phyloP scores from a whole-genome alignment of 2,113 vertebrate species.

The Proterorhinus semilunaris region DNA sequence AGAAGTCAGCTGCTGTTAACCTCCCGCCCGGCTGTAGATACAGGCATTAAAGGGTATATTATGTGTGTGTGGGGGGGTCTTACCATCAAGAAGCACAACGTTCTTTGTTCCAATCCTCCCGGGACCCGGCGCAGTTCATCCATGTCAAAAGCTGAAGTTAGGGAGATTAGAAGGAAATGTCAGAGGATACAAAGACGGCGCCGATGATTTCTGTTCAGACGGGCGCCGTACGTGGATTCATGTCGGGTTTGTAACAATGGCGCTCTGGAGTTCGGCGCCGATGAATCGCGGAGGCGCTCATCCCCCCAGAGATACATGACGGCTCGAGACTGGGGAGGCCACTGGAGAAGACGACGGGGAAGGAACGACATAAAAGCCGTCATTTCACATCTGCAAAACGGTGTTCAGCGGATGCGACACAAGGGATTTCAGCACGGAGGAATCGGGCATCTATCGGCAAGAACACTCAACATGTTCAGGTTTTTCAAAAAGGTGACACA shows the following conservation, averaged over 20 bases:
- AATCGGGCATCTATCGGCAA: too few relatives aligned
- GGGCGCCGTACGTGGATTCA: not conserved
- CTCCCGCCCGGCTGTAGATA: slow-evolving; percentile 37
- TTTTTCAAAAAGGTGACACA: too few relatives aligned
- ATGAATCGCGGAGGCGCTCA: not conserved
- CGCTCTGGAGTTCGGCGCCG: not conserved
- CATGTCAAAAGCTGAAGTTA: slow-evolving; percentile 6
- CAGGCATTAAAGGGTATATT: slow-evolving; percentile 10
- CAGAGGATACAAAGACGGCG: not conserved
- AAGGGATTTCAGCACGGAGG: too few relatives aligned
- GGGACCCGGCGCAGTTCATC: not conserved
- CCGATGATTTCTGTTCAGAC: not conserved
- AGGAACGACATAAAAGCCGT: too few relatives aligned
- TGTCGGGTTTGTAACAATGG: not conserved
- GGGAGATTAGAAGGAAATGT: slow-evolving; percentile 1
- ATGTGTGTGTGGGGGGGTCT: not conserved
- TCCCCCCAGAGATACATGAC: not conserved
- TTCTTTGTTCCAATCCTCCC: not conserved
- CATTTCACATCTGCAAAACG: not conserved
- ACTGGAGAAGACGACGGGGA: not conserved
- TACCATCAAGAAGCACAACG: not conserved
- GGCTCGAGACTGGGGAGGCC: not conserved
- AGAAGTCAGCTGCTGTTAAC: slow-evolving; percentile 23
- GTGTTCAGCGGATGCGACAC: too few relatives aligned
- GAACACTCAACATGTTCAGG: too few relatives aligned